A percentile compares a stretch with the other conserved stretches of the same genome.
Evolutionary conservation across 1,140 invertebrate genomes (phyloP).

Genomic region (Goniozus legneri): DNA sequence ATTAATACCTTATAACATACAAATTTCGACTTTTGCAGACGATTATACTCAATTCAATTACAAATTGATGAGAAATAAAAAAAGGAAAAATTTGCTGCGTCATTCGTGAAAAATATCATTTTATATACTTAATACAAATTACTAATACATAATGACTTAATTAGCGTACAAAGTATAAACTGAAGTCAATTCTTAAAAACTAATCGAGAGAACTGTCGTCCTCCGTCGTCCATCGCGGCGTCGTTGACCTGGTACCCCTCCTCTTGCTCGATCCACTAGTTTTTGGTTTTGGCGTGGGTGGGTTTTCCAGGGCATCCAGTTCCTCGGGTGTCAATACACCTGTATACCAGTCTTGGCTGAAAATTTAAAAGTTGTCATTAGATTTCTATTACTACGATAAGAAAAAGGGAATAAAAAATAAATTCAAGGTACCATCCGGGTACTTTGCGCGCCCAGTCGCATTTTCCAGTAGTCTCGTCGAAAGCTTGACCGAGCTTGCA

Average conservation of each 20-base stretch:
- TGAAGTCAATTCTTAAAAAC: not conserved
- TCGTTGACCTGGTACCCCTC: constrained; percentile 31
- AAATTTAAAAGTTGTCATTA: constrained; percentile 38
- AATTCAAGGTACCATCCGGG: constrained; percentile 77
- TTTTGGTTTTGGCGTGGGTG: constrained; percentile 61
- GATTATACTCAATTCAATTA: too few species aligned
- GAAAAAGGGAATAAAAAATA: constrained; percentile 4
- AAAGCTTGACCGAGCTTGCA: constrained; percentile 90
- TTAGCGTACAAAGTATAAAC: not conserved
- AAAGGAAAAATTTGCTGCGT: too few species aligned
- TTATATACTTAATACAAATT: too few species aligned
- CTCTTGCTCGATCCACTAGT: constrained; percentile 58
- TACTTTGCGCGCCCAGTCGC: constrained; percentile 85
- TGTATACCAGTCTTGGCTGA: constrained; percentile 83
- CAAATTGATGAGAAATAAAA: too few species aligned
- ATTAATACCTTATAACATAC: too few species aligned
- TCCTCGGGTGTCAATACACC: constrained; percentile 76
- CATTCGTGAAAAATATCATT: too few species aligned
- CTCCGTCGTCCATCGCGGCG: not conserved
- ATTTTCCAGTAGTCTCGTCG: constrained; percentile 76
- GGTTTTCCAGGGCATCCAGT: constrained; percentile 73
- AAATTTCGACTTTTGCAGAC: too few species aligned
- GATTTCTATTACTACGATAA: not conserved
- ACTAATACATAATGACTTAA: too few species aligned
- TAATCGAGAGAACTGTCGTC: not conserved